Evolutionary conservation across 2,888 invertebrate species (phyloP), one percentile per base, ranked within the genome.

Genomic region (Steinernema carpocapsae): DNA sequence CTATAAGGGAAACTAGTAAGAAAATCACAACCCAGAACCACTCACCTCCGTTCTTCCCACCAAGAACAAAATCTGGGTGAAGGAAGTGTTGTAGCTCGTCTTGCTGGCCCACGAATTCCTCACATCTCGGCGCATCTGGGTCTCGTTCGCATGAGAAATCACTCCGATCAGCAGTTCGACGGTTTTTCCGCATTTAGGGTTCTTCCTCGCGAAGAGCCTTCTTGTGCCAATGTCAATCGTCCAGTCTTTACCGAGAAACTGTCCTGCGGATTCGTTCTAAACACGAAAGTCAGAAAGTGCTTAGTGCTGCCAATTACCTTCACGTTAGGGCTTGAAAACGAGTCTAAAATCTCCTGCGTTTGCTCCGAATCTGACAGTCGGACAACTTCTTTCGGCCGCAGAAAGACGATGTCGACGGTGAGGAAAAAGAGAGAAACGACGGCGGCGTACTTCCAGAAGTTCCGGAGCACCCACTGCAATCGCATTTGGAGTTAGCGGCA

Each of bases 151-250:
- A 6, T 72, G 24, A n/a, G 72, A 72, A 22, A 56, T 72, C 32
- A 72, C 72, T 14, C 51, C 72, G 64, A 72, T 56, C 7, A 72
- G n/a, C 64, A 72, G 37, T 3, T 72, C 32, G 22, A 56, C 56
- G 2, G 24, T 12, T 19, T 56, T 4, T 14, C 56, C 56, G 22
- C 56, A 56, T 22, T 7, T 22, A 3, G 26, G 6, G 4, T 6
- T 19, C 26, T 22, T 19, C 24, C n/a, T 4, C 6, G 6, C 7
- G 56, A 56, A 26, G 56, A 56, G 56, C 7, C 24, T 22, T 56
- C 26, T 22, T 26, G 56, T 4, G 6, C 24, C 17, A 26, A 56
- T 24, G n/a, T 56, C 56, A 22, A 12, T 26, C 22, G 56, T 56
- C 56, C 56, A 56, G 26, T 56, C 56, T 22, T 26, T 12, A 6